A percentile compares a stretch with the other conserved stretches of the same genome.
Evolutionary conservation across 2,797 vertebrate species (phyloP).

Genomic region (Taenioides sp.): DNA sequence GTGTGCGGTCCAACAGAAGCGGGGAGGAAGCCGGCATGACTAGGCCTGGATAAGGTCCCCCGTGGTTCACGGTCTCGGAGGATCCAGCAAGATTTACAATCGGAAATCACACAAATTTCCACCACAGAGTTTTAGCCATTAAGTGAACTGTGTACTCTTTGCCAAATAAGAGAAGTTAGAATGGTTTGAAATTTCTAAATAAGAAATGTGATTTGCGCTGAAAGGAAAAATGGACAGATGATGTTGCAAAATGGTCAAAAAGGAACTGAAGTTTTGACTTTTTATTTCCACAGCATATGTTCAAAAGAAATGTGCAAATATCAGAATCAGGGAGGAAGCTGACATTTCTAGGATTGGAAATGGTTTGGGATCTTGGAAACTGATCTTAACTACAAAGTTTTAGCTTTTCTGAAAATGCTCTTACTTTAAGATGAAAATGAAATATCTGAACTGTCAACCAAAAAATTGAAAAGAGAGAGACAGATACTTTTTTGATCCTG

Average conservation of each 20-base stretch:
- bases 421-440: background rate
- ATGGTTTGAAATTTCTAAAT: background rate
- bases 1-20: conserved; percentile 80
- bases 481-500: too few relatives aligned
- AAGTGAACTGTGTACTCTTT: background rate
- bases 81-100: conserved; percentile 75
- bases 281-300: background rate
- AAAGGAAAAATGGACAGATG: background rate
- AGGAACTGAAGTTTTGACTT: background rate
- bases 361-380: background rate
- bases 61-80: conserved; percentile 56
- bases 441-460: background rate
- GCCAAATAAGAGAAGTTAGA: conserved; percentile 16
- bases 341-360: background rate
- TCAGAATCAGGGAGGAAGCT: background rate
- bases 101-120: conserved; percentile 83
- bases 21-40: conserved; percentile 84
- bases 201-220: conserved; percentile 2
- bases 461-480: background rate
- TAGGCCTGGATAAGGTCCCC: conserved; percentile 75
- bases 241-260: background rate
- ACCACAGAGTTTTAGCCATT: conserved; percentile 80
- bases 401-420: background rate
- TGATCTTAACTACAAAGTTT: background rate
- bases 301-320: background rate